Evolutionary conservation across 2,797 vertebrate species (phyloP).

Genomic region (Peromyscus eremicus): DNA sequence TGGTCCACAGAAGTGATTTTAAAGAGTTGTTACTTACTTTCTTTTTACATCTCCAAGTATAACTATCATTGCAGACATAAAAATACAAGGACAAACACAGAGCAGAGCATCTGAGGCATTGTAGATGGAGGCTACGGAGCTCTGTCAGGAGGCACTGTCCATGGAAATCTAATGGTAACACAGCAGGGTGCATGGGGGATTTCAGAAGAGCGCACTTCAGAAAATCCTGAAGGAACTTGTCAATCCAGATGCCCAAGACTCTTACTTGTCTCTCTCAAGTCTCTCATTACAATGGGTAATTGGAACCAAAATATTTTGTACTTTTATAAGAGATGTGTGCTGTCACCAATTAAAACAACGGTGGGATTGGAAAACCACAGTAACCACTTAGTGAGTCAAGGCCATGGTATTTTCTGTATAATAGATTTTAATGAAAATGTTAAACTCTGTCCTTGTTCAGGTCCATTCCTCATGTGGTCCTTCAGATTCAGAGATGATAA

Average conservation of each 20-base stretch:
- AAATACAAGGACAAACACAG: not conserved
- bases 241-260: not conserved
- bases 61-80: no score
- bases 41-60: not conserved
- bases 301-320: not conserved
- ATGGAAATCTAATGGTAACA: not conserved
- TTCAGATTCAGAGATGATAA: not conserved
- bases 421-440: not conserved
- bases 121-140: not conserved
- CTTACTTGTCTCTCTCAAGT: not conserved
- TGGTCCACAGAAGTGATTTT: not conserved
- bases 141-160: not conserved
- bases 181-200: fast-evolving
- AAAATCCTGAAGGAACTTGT: not conserved
- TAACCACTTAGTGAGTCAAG: not conserved
- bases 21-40: not conserved
- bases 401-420: not conserved
- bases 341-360: not conserved
- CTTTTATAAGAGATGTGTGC: not conserved
- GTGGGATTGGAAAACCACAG: not conserved
- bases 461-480: not conserved
- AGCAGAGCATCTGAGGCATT: not conserved
- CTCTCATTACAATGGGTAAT: not conserved
- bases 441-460: not conserved
- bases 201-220: not conserved